Evolutionary conservation across 1,140 invertebrate genomes (phyloP).

Genomic region (Heliconius hewitsoni): DNA sequence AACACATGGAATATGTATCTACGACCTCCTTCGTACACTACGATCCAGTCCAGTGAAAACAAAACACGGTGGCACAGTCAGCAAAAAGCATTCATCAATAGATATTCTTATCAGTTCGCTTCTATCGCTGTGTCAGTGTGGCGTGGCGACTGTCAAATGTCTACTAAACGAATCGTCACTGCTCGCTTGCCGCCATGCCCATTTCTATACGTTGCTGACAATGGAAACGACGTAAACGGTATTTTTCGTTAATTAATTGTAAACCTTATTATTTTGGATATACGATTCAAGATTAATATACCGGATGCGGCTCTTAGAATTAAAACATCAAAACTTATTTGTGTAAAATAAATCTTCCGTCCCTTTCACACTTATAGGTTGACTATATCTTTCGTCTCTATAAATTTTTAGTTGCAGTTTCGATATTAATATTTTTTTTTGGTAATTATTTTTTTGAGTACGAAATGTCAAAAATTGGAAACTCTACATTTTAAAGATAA

Average conservation of each 20-base stretch:
- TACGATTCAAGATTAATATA: slow-evolving; percentile 32
- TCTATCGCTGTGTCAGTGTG: slow-evolving; percentile 79
- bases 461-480: neutral
- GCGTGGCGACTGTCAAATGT: slow-evolving; percentile 81
- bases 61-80: slow-evolving; percentile 52
- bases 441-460: neutral
- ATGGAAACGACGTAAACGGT: slow-evolving; percentile 31
- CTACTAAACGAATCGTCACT: slow-evolving; percentile 80
- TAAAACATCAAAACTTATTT: neutral
- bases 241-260: slow-evolving; percentile 29
- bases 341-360: slow-evolving; percentile 62
- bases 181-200: slow-evolving; percentile 78
- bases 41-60: slow-evolving; percentile 27
- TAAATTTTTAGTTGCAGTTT: slow-evolving; percentile 39
- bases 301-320: slow-evolving; percentile 24
- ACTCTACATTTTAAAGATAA: neutral
- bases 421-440: neutral
- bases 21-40: slow-evolving; percentile 23
- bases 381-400: slow-evolving; percentile 52
- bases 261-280: slow-evolving; percentile 16
- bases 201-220: slow-evolving; percentile 55
- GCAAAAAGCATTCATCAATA: slow-evolving; percentile 63
- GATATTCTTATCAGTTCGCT: slow-evolving; percentile 73
- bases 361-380: slow-evolving; percentile 46
- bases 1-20: slow-evolving; percentile 36